A percentile compares a stretch with the other conserved stretches of the same genome.
These are phyloP conservation scores for Clunio marinus DNA, from an alignment of 2,888 invertebrate genomes.

Conservation along the genomic window DNA sequence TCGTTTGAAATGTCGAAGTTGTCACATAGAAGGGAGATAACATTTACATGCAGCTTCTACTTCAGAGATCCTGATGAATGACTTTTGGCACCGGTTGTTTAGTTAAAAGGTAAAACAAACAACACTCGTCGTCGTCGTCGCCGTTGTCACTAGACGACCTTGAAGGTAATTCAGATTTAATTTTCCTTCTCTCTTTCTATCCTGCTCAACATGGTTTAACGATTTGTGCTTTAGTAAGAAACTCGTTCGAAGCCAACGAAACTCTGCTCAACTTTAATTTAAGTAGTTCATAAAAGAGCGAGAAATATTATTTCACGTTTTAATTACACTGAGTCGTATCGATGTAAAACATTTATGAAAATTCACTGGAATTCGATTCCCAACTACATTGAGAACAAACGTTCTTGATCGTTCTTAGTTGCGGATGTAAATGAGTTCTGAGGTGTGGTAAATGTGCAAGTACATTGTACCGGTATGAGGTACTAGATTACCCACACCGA, in stretches of 20 bases:
- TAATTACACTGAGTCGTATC: not conserved
- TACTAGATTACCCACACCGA: too few species aligned
- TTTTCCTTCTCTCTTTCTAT: not conserved
- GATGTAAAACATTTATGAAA: not conserved
- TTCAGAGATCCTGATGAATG: not conserved
- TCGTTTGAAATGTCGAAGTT: too few species aligned
- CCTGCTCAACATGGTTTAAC: too few species aligned
- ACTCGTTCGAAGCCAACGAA: conserved; percentile 1
- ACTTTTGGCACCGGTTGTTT: not conserved
- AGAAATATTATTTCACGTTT: not conserved
- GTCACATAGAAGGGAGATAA: too few species aligned
- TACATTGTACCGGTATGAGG: too few species aligned
- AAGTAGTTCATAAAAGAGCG: not conserved
- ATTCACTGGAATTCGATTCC: not conserved
- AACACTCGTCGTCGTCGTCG: not conserved
- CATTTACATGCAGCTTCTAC: too few species aligned
- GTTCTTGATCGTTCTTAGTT: not conserved
- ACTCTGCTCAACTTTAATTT: not conserved
- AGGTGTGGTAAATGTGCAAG: not conserved
- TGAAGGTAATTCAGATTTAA: conserved; percentile 32
- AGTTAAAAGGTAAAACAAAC: too few species aligned
- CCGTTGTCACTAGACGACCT: conserved; percentile 12
- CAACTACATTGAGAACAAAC: not conserved
- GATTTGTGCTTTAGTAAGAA: not conserved
- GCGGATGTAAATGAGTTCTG: not conserved